Evolutionary conservation across 2,888 invertebrate species (phyloP).

Genomic region (Hemistola chrysoprasaria): DNA sequence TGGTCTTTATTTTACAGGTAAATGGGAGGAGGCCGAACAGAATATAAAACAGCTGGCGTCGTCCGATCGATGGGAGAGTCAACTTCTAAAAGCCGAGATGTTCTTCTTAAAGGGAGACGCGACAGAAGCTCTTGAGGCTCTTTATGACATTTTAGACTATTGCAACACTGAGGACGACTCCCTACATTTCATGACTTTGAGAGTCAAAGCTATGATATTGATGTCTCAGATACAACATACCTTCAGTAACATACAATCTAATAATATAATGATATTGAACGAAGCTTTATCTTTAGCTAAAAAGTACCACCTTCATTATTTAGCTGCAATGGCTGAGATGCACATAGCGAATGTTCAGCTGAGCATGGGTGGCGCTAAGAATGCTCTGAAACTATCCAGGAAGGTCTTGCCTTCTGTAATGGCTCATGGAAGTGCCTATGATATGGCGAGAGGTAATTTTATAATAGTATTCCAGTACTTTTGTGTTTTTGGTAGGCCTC

Average conservation of each 20-base stretch:
- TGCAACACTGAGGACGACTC: slow-evolving; percentile 78
- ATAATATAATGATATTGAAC: slow-evolving; percentile 82
- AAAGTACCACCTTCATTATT: slow-evolving; percentile 89
- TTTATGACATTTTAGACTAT: slow-evolving; percentile 77
- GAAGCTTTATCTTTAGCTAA: slow-evolving; percentile 89
- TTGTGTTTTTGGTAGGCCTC: too few relatives aligned
- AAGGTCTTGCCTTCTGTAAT: slow-evolving; percentile 87
- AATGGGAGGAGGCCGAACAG: slow-evolving; percentile 87
- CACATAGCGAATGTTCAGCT: slow-evolving; percentile 91
- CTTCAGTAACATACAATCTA: slow-evolving; percentile 79
- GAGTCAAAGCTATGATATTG: slow-evolving; percentile 86
- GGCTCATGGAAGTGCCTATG: slow-evolving; percentile 91
- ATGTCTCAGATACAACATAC: slow-evolving; percentile 85
- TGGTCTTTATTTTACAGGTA: slow-evolving; percentile 72
- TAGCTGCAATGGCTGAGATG: slow-evolving; percentile 88
- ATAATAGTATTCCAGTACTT: not conserved
- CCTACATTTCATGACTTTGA: slow-evolving; percentile 76
- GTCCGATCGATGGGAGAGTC: slow-evolving; percentile 85
- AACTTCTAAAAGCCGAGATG: slow-evolving; percentile 80
- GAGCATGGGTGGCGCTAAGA: slow-evolving; percentile 88
- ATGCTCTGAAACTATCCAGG: slow-evolving; percentile 87
- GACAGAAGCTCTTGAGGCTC: slow-evolving; percentile 65
- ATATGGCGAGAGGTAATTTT: slow-evolving; percentile 86
- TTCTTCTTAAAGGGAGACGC: slow-evolving; percentile 78
- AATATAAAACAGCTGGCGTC: slow-evolving; percentile 86